Evolutionary conservation across 2,888 invertebrate species (phyloP), one percentile per base, ranked within the genome.

Genomic region (Trichacis sp.): DNA sequence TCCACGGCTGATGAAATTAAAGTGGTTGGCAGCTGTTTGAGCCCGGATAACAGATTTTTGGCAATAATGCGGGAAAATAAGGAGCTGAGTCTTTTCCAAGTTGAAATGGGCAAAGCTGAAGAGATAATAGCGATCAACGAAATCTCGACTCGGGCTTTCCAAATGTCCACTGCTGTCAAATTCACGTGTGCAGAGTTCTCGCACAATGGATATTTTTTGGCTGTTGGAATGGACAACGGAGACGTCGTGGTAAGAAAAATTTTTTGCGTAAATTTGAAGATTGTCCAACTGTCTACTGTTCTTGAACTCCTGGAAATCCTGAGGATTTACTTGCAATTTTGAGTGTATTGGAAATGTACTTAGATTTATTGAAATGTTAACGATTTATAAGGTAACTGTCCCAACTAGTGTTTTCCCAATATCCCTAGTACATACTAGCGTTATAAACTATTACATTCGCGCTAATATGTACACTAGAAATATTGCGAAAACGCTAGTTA

Each of bases 241-340:
- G 84, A 87, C 62, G 88, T 92, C 73, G 85, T 87, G 81, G 91
- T 92, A 84, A 87, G 86, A n/a, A n/a, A n/a, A n/a, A n/a, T n/a
- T n/a, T n/a, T n/a, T n/a, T n/a, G n/a, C n/a, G n/a, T n/a, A n/a
- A n/a, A n/a, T n/a, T n/a, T n/a, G n/a, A n/a, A n/a, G n/a, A n/a
- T n/a, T n/a, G n/a, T n/a, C n/a, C n/a, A n/a, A n/a, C n/a, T n/a
- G n/a, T n/a, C n/a, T n/a, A n/a, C n/a, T n/a, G n/a, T n/a, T n/a
- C n/a, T n/a, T n/a, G n/a, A n/a, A n/a, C n/a, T n/a, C n/a, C n/a
- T n/a, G n/a, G n/a, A n/a, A n/a, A n/a, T n/a, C n/a, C n/a, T n/a
- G n/a, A n/a, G n/a, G n/a, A n/a, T n/a, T n/a, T n/a, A n/a, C n/a
- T n/a, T n/a, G n/a, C n/a, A n/a, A n/a, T n/a, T n/a, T n/a, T n/a